Conservation (phyloP, 2,888 invertebrate species). For the Platycheirus rosarum region DNA sequence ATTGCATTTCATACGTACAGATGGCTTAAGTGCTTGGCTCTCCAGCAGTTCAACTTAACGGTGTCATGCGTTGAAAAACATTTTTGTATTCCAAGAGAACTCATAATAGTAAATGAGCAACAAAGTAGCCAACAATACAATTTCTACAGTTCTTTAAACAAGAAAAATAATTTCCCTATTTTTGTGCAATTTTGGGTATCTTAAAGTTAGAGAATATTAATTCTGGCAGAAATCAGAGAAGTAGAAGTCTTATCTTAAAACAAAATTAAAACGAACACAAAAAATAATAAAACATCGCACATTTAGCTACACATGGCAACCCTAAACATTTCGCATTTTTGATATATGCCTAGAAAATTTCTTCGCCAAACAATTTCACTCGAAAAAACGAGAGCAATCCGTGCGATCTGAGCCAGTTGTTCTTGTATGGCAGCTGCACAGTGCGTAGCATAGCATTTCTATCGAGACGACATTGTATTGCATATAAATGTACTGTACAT, state of each 20-base stretch:
- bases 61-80: constrained; percentile 45
- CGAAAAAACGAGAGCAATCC: background rate
- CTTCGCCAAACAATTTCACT: too few relatives aligned
- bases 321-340: too few relatives aligned
- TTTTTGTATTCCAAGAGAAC: background rate
- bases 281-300: too few relatives aligned
- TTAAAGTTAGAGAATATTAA: too few relatives aligned
- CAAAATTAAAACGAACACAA: too few relatives aligned
- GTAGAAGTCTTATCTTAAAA: too few relatives aligned
- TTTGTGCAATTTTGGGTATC: too few relatives aligned
- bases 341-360: too few relatives aligned
- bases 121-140: background rate
- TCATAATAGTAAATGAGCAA: background rate
- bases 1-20: constrained; percentile 22
- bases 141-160: background rate
- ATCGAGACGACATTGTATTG: constrained; percentile 33
- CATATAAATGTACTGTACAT: constrained; percentile 23
- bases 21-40: constrained; percentile 34
- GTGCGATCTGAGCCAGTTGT: background rate
- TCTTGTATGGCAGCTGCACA: background rate
- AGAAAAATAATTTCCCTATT: too few relatives aligned
- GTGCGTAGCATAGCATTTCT: background rate
- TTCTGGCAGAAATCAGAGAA: too few relatives aligned
- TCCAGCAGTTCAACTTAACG: constrained; percentile 61
- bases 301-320: too few relatives aligned